Evolutionary conservation across 1,140 invertebrate species (phyloP), one percentile per base, ranked within the genome.

Genomic region (Dendroctonus ponderosae): DNA sequence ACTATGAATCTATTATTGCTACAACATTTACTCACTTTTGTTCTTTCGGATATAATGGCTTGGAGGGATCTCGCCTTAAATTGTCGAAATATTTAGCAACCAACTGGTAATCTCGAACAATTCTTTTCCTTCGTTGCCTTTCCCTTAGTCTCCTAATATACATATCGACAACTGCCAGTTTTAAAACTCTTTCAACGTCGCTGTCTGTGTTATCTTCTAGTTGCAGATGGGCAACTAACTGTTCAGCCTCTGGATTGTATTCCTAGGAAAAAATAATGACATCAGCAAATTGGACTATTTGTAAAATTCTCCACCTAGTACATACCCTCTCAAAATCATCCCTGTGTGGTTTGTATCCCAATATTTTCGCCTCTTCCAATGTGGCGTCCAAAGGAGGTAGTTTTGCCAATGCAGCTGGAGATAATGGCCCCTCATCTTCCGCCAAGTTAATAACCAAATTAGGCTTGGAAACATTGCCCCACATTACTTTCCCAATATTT

Each of bases 311-410:
- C 8, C 9, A 38, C 26, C 26, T 26, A 39, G 11, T 46, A 44
- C 14, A 46, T 79, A 90, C 91, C 78, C 91, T 87, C 84, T 98
- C 95, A 85, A 96, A 98, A 79, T 97, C 95, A 85, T 97, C 94
- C 76, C 95, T 85, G 76, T 94, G 91, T 11, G 94, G 91, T 91
- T 96, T 96, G 73, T 96, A 98, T n/a, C 93, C 93, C n/a, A 97
- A 80, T 76, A 93, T 87, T 57, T 89, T 84, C 59, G 93, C 91
- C 82, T 97, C 93, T 75, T 94, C 91, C 7, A 82, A 71, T 42
- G 87, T 87, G 46, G 95, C 85, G 71, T 95, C 91, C 38, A 94
- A 75, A 0, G 89, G 88, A 42, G 91, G 89, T 60, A 96, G 79
- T 61, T 86, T 79, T 6, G 86, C 85, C 14, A 89, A 87, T 26